Evolutionary conservation across 2,797 vertebrate species (phyloP).

Genomic region (Sebastes glaucus): DNA sequence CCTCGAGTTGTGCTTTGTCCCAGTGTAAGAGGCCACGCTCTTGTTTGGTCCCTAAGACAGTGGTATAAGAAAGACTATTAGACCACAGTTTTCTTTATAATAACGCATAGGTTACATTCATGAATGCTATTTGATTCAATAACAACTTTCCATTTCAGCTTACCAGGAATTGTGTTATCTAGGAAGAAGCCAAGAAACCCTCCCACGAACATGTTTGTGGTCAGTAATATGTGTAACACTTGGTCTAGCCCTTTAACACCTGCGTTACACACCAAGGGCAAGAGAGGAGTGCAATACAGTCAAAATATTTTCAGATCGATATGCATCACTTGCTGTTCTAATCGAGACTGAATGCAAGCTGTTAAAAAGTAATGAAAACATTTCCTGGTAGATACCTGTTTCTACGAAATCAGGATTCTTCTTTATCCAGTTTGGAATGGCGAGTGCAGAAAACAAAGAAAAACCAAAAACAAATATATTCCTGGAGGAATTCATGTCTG

Average conservation of each 20-base stretch:
- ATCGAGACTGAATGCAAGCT: background rate
- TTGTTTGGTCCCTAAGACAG: conserved; percentile 81
- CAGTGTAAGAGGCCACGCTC: conserved; percentile 87
- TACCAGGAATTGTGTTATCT: conserved; percentile 95
- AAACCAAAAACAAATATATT: conserved; percentile 96
- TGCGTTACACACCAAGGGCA: conserved; percentile 46
- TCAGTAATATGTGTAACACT: conserved; percentile 89
- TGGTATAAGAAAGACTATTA: background rate
- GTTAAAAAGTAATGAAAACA: background rate
- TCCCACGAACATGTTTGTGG: conserved; percentile 95
- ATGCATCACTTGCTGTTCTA: background rate
- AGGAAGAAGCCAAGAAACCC: conserved; percentile 91
- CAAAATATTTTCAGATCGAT: background rate
- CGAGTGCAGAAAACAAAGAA: conserved; percentile 89
- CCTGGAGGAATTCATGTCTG: conserved; percentile 95
- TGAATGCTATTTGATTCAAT: background rate
- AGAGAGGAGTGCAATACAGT: background rate
- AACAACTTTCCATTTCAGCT: background rate
- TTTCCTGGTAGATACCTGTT: conserved; percentile 81
- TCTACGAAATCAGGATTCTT: conserved; percentile 82
- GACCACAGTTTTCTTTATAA: background rate
- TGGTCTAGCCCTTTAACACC: conserved; percentile 90
- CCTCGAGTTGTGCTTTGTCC: conserved; percentile 69
- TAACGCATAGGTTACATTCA: background rate
- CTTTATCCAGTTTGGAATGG: conserved; percentile 89